These are phyloP conservation scores for Phalacrocorax pelagicus DNA, from an alignment of 2,113 vertebrate species.

Conservation along the genomic window DNA sequence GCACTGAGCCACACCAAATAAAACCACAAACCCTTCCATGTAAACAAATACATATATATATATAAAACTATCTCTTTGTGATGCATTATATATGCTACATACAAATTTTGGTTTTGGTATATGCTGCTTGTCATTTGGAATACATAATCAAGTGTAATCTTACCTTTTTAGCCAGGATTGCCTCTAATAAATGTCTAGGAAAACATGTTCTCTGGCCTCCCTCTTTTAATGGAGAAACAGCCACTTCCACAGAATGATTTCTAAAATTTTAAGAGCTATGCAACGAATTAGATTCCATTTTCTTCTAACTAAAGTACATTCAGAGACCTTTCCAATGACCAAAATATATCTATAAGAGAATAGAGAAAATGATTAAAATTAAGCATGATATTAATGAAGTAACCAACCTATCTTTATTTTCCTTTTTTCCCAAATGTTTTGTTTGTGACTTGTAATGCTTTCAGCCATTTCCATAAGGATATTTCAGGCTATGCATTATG, in stretches of 20 bases:
- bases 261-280: background rate
- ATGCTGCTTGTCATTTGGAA: background rate
- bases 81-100: background rate
- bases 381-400: background rate
- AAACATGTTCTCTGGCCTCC: background rate
- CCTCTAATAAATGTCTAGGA: background rate
- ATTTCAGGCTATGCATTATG: background rate
- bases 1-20: background rate
- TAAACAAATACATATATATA: background rate
- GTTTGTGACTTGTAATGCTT: background rate
- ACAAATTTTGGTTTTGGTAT: background rate
- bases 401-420: background rate
- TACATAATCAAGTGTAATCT: background rate
- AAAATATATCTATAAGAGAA: background rate
- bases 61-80: background rate
- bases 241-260: background rate
- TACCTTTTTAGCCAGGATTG: background rate
- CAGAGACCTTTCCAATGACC: background rate
- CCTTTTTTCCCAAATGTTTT: background rate
- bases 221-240: background rate
- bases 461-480: background rate
- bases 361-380: background rate
- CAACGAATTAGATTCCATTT: background rate
- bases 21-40: background rate
- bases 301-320: background rate